These are phyloP conservation scores for Pseudanteris insignis DNA, from an alignment of 2,888 invertebrate species.

Conservation along the genomic window DNA sequence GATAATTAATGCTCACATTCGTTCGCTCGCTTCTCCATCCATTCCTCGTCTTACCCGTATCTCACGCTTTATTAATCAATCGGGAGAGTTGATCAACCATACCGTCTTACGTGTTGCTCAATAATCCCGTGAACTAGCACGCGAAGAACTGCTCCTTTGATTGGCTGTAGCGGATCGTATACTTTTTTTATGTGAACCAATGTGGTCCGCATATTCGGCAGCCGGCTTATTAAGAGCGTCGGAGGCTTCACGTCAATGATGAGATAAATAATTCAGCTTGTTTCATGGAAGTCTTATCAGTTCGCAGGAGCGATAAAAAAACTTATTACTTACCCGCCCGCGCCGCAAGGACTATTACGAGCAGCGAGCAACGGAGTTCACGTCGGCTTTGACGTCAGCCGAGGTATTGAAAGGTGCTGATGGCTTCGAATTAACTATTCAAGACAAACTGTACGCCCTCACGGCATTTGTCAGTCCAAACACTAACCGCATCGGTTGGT, in stretches of 20 bases:
- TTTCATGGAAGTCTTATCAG: slow-evolving; percentile 63
- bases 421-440: slow-evolving; percentile 58
- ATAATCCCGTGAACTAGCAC: slow-evolving; percentile 15
- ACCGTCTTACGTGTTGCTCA: slow-evolving; percentile 10
- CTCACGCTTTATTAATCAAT: slow-evolving; percentile 22
- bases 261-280: slow-evolving; percentile 62
- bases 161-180: slow-evolving; percentile 26
- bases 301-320: slow-evolving; percentile 61
- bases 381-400: slow-evolving; percentile 50
- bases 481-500: slow-evolving; percentile 45
- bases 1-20: slow-evolving; percentile 8
- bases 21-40: not conserved
- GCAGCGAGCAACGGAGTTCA: slow-evolving; percentile 19
- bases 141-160: slow-evolving; percentile 26
- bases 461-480: slow-evolving; percentile 49
- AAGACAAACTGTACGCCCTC: slow-evolving; percentile 48
- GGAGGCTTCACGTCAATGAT: slow-evolving; percentile 52
- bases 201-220: slow-evolving; percentile 37
- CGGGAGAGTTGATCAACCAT: slow-evolving; percentile 27
- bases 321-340: slow-evolving; percentile 61
- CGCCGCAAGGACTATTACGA: slow-evolving; percentile 37
- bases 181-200: slow-evolving; percentile 29
- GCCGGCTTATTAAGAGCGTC: slow-evolving; percentile 48
- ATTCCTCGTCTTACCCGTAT: slow-evolving; percentile 1
- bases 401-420: slow-evolving; percentile 57